A percentile compares a stretch with the other conserved stretches of the same genome.
Conservation (phyloP, 2,113 vertebrate genomes). For the Neopipo cinnamomea region DNA sequence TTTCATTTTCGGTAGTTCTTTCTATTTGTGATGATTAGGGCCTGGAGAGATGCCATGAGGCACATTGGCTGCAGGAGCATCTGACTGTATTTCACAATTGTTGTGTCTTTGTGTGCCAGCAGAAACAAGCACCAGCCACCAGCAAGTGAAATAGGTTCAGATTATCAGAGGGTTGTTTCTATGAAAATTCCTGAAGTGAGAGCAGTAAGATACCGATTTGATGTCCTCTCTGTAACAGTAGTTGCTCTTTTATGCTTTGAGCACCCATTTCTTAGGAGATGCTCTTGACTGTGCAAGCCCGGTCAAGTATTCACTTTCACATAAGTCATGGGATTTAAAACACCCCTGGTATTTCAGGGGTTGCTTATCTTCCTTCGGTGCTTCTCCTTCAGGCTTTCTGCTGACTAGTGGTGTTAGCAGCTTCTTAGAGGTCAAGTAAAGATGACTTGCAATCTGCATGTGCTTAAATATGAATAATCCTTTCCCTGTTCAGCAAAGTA, state of each 20-base stretch:
- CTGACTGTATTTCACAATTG: background rate
- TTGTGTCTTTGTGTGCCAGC: background rate
- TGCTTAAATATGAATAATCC: constrained; percentile 53
- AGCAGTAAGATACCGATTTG: background rate
- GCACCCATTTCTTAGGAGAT: background rate
- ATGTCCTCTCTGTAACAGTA: background rate
- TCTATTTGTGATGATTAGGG: background rate
- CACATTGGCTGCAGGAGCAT: background rate
- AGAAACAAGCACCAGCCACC: background rate
- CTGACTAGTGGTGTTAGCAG: constrained; percentile 1
- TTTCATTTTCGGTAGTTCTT: background rate
- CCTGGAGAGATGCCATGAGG: background rate
- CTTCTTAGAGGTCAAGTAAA: constrained; percentile 33
- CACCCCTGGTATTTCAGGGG: background rate
- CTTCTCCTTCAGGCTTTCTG: constrained; percentile 9
- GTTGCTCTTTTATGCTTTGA: background rate
- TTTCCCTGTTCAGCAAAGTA: background rate
- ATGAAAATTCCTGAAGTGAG: background rate
- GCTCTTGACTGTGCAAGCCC: background rate
- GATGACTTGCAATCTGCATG: background rate
- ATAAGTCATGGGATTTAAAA: background rate
- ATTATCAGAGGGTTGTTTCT: background rate
- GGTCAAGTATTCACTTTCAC: background rate
- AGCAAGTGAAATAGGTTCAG: background rate
- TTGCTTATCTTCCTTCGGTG: background rate